Conservation (phyloP, 1,140 invertebrate genomes). For the Oryctes rhinoceros region DNA sequence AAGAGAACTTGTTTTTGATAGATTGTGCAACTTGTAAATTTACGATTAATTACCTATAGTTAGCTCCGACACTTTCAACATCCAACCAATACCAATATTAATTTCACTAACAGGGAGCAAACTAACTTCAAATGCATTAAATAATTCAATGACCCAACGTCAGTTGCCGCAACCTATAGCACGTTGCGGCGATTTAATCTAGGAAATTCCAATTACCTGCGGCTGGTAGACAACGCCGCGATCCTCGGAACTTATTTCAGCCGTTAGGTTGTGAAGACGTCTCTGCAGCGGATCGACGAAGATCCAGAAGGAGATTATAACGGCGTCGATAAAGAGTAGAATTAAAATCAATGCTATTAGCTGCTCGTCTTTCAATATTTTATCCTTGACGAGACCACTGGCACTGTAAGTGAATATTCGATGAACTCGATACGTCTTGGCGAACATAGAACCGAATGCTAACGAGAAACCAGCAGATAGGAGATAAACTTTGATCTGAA, state of each 20-base stretch:
- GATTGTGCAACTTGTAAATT: too few species aligned
- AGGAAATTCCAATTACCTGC: slow-evolving; percentile 68
- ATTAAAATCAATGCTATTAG: slow-evolving; percentile 82
- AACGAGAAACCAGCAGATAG: slow-evolving; percentile 88
- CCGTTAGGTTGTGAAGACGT: slow-evolving; percentile 82
- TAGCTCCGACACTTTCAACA: too few species aligned
- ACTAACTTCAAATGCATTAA: too few species aligned
- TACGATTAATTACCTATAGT: too few species aligned
- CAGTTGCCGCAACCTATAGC: not conserved
- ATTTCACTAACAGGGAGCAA: too few species aligned
- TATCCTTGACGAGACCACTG: slow-evolving; percentile 65
- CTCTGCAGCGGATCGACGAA: slow-evolving; percentile 85
- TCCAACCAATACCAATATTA: too few species aligned
- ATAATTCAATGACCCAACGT: too few species aligned
- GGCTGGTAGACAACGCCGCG: slow-evolving; percentile 85
- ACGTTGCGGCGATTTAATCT: not conserved
- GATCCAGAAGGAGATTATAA: slow-evolving; percentile 83
- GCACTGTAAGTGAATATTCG: slow-evolving; percentile 75
- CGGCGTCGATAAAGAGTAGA: slow-evolving; percentile 78
- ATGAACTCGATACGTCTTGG: slow-evolving; percentile 88
- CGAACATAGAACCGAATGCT: slow-evolving; percentile 90
- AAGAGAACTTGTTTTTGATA: too few species aligned
- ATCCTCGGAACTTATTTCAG: slow-evolving; percentile 79
- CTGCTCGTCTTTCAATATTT: slow-evolving; percentile 85
- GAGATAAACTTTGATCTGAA: slow-evolving; percentile 84